Conservation (phyloP, 92 coral and sea anemone species). For the Ricordea florida region DNA sequence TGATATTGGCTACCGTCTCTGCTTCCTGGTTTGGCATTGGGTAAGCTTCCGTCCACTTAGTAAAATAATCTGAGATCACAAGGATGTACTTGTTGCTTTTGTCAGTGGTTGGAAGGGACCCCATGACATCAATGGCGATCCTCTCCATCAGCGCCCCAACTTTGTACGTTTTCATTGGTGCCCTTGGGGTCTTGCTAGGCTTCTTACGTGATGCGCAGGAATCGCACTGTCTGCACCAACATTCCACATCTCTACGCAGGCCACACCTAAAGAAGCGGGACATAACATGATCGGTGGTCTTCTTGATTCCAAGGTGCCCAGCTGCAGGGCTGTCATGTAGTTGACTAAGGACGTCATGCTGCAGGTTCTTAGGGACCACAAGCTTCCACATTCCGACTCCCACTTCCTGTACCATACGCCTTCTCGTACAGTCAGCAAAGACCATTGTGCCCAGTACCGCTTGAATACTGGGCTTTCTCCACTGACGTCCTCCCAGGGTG, state of each 20-base stretch:
- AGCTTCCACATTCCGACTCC: conserved; percentile 22
- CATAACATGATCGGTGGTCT: conserved; percentile 2
- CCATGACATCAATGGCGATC: not conserved
- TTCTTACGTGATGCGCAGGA: conserved; percentile 17
- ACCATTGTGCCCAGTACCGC: conserved; percentile 28
- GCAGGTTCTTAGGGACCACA: not conserved
- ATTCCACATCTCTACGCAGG: conserved; percentile 3
- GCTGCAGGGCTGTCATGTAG: conserved; percentile 13
- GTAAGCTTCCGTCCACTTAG: no score
- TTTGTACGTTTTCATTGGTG: not conserved
- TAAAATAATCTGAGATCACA: no score
- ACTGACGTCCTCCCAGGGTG: conserved; percentile 1
- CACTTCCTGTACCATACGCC: conserved; percentile 37
- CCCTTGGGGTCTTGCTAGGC: conserved; percentile 17
- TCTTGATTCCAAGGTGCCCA: conserved; percentile 38
- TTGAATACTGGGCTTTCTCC: conserved; percentile 1
- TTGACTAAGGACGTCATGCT: not conserved
- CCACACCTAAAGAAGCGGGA: conserved; percentile 23
- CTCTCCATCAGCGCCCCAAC: not conserved
- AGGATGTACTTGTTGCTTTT: not conserved
- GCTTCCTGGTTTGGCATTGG: no score
- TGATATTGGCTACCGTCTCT: no score
- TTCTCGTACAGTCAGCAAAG: conserved; percentile 19
- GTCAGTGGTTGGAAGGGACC: not conserved
- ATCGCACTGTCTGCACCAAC: conserved; percentile 5